Conservation (phyloP, 2,888 invertebrate species). For the Ceraclea dissimilis region DNA sequence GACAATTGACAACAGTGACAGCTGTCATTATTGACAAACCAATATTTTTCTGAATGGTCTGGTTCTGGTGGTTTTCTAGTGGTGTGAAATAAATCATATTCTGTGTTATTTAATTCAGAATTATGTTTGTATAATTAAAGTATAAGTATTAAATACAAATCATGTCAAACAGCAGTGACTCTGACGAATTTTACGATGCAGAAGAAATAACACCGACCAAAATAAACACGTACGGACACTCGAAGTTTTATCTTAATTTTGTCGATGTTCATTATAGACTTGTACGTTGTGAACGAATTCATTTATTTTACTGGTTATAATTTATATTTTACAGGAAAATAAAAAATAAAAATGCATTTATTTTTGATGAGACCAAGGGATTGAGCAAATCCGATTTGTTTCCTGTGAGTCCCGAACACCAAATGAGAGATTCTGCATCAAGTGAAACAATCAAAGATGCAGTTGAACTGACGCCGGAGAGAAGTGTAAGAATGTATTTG, state of each 20-base stretch:
- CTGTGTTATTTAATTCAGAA: too few species aligned
- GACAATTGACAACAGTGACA: too few species aligned
- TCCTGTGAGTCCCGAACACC: too few species aligned
- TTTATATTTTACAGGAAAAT: background rate
- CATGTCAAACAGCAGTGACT: slow-evolving; percentile 56
- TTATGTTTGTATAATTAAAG: too few species aligned
- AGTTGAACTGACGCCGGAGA: slow-evolving; percentile 22
- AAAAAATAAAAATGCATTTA: background rate
- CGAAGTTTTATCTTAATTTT: too few species aligned
- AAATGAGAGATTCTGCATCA: background rate
- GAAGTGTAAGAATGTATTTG: slow-evolving; percentile 22
- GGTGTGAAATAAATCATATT: too few species aligned
- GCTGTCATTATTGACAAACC: too few species aligned
- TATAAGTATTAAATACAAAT: background rate
- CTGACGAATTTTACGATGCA: slow-evolving; percentile 86
- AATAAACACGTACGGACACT: slow-evolving; percentile 20
- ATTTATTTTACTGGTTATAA: background rate
- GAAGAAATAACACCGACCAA: slow-evolving; percentile 68
- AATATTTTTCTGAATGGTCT: too few species aligned
- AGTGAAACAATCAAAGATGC: slow-evolving; percentile 11
- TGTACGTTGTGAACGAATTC: too few species aligned
- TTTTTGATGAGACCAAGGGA: background rate
- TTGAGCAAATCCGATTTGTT: background rate
- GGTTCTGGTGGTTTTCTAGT: too few species aligned
- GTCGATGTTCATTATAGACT: too few species aligned